A percentile compares a stretch with the other conserved stretches of the same genome.
These are phyloP conservation scores for Zaprionus nigranus DNA, from an alignment of 1,140 invertebrate species.

Conservation along the genomic window DNA sequence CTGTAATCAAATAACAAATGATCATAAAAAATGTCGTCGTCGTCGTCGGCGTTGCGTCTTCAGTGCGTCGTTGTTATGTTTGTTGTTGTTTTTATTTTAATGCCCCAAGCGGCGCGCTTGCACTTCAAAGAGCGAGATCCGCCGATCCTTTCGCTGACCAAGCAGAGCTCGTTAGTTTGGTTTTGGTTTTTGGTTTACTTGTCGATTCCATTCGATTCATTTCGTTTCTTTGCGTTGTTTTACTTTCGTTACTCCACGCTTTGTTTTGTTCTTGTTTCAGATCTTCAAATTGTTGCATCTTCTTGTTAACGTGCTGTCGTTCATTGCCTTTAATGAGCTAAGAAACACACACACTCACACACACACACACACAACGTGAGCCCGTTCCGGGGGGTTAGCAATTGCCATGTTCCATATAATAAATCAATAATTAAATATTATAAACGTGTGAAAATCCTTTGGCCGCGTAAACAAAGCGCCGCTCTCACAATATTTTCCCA, in stretches of 20 bases:
- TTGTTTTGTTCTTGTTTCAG: slow-evolving; percentile 22
- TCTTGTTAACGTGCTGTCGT: slow-evolving; percentile 64
- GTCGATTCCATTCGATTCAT: slow-evolving; percentile 16
- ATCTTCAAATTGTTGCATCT: slow-evolving; percentile 52
- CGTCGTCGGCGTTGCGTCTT: not conserved
- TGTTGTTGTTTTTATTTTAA: slow-evolving; percentile 41
- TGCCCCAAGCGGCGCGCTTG: slow-evolving; percentile 48
- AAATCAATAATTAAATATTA: slow-evolving; percentile 80
- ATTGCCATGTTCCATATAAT: slow-evolving; percentile 48
- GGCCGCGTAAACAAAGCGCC: slow-evolving; percentile 60
- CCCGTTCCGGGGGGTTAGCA: slow-evolving; percentile 1
- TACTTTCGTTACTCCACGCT: slow-evolving; percentile 16
- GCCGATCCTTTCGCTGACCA: slow-evolving; percentile 54
- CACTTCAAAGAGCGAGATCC: slow-evolving; percentile 66
- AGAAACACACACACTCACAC: slow-evolving; percentile 19
- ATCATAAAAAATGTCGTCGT: slow-evolving; percentile 66
- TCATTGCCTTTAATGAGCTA: slow-evolving; percentile 64
- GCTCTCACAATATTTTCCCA: slow-evolving; percentile 59
- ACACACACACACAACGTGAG: not conserved
- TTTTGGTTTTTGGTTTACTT: slow-evolving; percentile 32
- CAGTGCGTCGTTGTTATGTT: not conserved
- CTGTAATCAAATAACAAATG: slow-evolving; percentile 76
- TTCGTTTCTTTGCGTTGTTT: not conserved
- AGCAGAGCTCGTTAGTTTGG: slow-evolving; percentile 58
- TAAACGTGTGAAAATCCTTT: slow-evolving; percentile 78